Evolutionary conservation across 2,113 vertebrate genomes (phyloP).

Genomic region (Sula dactylatra): DNA sequence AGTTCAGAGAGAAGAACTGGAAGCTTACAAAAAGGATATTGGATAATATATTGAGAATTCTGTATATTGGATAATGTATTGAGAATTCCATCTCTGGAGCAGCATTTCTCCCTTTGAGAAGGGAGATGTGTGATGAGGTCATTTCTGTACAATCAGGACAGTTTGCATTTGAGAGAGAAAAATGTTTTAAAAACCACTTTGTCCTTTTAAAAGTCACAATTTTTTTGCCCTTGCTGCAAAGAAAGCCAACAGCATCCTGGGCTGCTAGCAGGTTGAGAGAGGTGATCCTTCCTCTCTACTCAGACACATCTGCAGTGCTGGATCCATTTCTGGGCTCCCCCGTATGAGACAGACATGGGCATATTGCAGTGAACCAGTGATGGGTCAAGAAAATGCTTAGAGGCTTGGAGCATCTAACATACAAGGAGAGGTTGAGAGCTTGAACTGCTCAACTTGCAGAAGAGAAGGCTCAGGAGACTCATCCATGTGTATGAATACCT

Average conservation of each 20-base stretch:
- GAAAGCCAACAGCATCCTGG: not conserved
- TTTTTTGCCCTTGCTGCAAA: not conserved
- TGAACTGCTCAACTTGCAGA: not conserved
- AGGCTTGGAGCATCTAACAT: not conserved
- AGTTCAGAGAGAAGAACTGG: not conserved
- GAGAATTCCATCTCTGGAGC: not conserved
- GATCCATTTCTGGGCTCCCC: not conserved
- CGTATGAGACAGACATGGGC: not conserved
- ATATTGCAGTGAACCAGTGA: not conserved
- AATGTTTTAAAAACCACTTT: conserved; percentile 2
- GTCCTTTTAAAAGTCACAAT: not conserved
- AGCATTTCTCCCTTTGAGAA: not conserved
- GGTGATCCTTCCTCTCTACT: not conserved
- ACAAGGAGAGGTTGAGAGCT: not conserved
- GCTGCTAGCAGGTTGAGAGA: not conserved
- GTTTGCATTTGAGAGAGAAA: not conserved
- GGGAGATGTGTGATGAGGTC: not conserved
- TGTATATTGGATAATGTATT: not conserved
- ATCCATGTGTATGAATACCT: not conserved
- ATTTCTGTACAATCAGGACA: conserved; percentile 1
- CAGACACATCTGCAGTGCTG: not conserved
- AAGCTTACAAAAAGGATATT: not conserved
- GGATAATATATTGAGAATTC: not conserved
- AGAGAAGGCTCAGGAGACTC: not conserved
- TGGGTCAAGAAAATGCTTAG: not conserved